phyloP scores from a whole-genome alignment of 1,140 invertebrate species.

The Drosophila baimaii region DNA sequence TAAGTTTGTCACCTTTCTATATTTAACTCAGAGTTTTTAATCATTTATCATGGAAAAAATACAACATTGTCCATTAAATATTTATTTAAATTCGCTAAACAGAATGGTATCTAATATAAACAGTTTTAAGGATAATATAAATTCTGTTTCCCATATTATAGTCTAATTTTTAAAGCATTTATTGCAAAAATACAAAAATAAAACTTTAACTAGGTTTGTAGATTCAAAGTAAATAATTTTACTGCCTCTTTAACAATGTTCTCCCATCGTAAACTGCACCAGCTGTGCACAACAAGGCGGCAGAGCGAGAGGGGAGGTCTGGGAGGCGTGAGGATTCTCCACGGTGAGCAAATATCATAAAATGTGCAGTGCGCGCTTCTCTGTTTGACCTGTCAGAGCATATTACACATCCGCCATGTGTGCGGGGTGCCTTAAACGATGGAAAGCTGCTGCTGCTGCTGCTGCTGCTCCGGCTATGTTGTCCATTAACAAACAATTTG shows the following conservation, averaged over 20 bases:
- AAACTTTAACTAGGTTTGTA: background rate
- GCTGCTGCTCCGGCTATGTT: constrained; percentile 18
- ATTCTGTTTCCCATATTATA: background rate
- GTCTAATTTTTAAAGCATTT: background rate
- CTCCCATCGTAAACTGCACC: constrained; percentile 27
- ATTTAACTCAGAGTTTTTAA: background rate
- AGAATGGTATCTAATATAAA: background rate
- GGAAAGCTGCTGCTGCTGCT: background rate
- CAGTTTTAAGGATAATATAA: background rate
- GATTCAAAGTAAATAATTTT: background rate
- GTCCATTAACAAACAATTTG: constrained; percentile 49
- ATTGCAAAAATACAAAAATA: background rate
- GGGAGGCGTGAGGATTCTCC: constrained; percentile 20
- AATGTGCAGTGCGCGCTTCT: constrained; percentile 43
- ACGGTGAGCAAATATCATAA: constrained; percentile 42
- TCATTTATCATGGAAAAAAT: background rate
- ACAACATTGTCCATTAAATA: background rate
- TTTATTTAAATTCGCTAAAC: background rate
- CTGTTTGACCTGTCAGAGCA: constrained; percentile 50
- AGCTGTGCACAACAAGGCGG: constrained; percentile 39
- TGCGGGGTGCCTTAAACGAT: constrained; percentile 25
- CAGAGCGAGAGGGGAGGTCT: background rate
- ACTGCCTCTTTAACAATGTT: background rate
- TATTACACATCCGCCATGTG: constrained; percentile 55
- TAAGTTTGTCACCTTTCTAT: background rate